Percentiles rank a stretch among this genome's conserved stretches.
Evolutionary conservation across 1,140 invertebrate species (phyloP).

Genomic region (Zaprionus nigranus): DNA sequence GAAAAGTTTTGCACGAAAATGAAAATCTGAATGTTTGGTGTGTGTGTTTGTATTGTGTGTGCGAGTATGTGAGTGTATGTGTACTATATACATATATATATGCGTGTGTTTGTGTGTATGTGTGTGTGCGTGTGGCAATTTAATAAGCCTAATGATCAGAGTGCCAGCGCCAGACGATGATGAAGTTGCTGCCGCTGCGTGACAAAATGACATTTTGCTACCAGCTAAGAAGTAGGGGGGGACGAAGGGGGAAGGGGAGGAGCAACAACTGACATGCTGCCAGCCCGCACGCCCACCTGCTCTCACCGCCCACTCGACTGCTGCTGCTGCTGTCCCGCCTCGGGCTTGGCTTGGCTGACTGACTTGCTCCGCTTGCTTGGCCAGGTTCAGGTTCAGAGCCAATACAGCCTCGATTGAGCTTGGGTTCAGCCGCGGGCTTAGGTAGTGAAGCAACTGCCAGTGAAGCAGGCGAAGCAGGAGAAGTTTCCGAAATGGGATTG

Average conservation of each 20-base stretch:
- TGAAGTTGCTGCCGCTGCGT: slow-evolving; percentile 63
- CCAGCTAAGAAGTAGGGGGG: slow-evolving; percentile 5
- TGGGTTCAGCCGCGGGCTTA: slow-evolving; percentile 32
- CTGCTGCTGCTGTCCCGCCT: not conserved
- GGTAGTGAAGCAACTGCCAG: slow-evolving; percentile 71
- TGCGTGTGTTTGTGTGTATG: not conserved
- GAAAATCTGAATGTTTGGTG: slow-evolving; percentile 36
- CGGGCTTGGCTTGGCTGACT: slow-evolving; percentile 28
- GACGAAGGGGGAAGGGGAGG: not conserved
- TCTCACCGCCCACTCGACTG: slow-evolving; percentile 27
- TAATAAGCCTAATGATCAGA: slow-evolving; percentile 74
- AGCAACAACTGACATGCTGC: slow-evolving; percentile 21
- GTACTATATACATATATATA: not conserved
- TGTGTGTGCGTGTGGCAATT: slow-evolving; percentile 58
- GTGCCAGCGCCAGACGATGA: slow-evolving; percentile 42
- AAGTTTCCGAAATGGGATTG: slow-evolving; percentile 23
- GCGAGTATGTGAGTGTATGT: slow-evolving; percentile 14
- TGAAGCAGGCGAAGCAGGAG: slow-evolving; percentile 48
- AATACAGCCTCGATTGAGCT: not conserved
- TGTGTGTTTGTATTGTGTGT: not conserved
- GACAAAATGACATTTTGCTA: slow-evolving; percentile 80
- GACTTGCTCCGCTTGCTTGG: slow-evolving; percentile 43
- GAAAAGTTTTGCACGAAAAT: slow-evolving; percentile 42
- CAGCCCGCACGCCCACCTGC: not conserved
- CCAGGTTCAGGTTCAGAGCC: slow-evolving; percentile 33